Percentiles rank a stretch among this genome's conserved stretches.
Conservation (phyloP, 92 coral and sea anemone genomes). For the Porites cylindrica region DNA sequence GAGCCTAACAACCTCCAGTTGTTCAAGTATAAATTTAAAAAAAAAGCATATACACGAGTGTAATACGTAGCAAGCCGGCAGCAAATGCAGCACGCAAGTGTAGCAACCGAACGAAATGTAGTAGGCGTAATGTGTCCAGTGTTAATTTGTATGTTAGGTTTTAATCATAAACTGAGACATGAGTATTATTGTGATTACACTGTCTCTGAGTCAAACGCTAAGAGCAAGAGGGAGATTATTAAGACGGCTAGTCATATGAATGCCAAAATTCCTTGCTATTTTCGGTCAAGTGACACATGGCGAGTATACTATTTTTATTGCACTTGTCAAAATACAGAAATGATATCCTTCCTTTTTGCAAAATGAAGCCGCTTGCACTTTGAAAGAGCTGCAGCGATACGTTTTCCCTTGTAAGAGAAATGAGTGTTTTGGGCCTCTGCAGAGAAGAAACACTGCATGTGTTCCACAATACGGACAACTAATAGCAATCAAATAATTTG, state of each 20-base stretch:
- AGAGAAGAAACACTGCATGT: no score
- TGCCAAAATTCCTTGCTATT: not conserved
- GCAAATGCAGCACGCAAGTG: not conserved
- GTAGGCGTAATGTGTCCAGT: not conserved
- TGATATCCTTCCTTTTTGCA: no score
- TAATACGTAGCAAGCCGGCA: constrained; percentile 1
- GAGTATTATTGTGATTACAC: not conserved
- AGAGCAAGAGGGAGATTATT: no score
- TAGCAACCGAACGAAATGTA: constrained; percentile 9
- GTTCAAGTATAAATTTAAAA: not conserved
- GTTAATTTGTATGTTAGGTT: no score
- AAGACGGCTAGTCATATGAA: not conserved
- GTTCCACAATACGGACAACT: no score
- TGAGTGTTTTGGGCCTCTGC: no score
- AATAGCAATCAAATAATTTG: no score
- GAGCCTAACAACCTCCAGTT: no score
- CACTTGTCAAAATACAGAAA: not conserved
- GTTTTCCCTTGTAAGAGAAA: not conserved
- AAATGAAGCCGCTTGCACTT: not conserved
- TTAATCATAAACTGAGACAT: no score
- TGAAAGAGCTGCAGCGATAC: constrained; percentile 13
- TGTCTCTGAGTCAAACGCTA: not conserved
- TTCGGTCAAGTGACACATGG: not conserved
- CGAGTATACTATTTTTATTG: constrained; percentile 6
- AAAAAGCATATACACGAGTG: not conserved